Percentiles rank a stretch among this genome's conserved stretches.
These are phyloP conservation scores for Drosophila flavopinicola DNA, from an alignment of 2,888 invertebrate genomes.

Conservation along the genomic window DNA sequence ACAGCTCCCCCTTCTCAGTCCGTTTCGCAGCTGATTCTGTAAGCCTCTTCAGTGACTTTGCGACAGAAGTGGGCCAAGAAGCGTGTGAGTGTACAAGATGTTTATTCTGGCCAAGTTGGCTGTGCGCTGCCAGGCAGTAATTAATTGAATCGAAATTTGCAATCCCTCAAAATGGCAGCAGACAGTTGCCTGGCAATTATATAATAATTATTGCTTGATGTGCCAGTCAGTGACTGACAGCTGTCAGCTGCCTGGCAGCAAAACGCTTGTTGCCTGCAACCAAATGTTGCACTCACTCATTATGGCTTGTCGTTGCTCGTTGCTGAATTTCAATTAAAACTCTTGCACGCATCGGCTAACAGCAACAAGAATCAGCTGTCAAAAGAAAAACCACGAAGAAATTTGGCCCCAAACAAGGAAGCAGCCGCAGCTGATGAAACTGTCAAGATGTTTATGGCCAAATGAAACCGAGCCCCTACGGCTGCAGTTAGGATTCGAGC, in stretches of 20 bases:
- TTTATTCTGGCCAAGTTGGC: slow-evolving; percentile 7
- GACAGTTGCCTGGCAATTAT: slow-evolving; percentile 56
- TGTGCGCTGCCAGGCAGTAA: slow-evolving; percentile 37
- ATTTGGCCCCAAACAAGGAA: slow-evolving; percentile 31
- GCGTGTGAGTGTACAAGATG: background rate
- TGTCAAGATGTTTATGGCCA: slow-evolving; percentile 33
- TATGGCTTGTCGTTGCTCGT: slow-evolving; percentile 21
- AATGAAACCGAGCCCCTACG: slow-evolving; percentile 31
- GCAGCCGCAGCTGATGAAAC: slow-evolving; percentile 38
- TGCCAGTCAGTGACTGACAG: slow-evolving; percentile 54
- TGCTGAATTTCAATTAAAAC: slow-evolving; percentile 54
- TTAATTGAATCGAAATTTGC: slow-evolving; percentile 69
- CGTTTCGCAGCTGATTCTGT: no score
- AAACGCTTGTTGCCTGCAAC: slow-evolving; percentile 30
- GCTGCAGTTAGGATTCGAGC: slow-evolving; percentile 9
- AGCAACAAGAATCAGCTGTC: slow-evolving; percentile 32
- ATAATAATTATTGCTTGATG: slow-evolving; percentile 57
- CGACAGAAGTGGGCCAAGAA: slow-evolving; percentile 42
- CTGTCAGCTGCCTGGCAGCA: slow-evolving; percentile 52
- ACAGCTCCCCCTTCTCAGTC: background rate
- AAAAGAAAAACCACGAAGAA: slow-evolving; percentile 23
- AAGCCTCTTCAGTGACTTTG: background rate
- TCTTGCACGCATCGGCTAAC: slow-evolving; percentile 42
- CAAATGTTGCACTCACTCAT: slow-evolving; percentile 44
- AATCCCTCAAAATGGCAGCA: slow-evolving; percentile 54